Base-by-base conservation (phyloP, 1,140 invertebrate genomes). In the Heterodera schachtii region DNA sequence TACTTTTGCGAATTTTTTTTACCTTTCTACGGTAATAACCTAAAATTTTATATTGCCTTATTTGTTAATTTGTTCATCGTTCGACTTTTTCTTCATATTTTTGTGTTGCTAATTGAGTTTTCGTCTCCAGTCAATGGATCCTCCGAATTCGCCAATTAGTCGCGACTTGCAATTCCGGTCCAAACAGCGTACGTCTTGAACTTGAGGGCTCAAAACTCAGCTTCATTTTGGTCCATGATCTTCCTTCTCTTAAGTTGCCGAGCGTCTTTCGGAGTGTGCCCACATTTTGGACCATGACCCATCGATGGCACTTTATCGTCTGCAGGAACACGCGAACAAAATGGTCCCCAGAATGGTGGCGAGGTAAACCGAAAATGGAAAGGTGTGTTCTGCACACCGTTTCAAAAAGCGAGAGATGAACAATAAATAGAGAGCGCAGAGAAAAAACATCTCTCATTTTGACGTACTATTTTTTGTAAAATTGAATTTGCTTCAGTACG, bases 241-340 rank as follows among this genome's bases (percentile, higher is more conserved):
- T 31, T 31, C 31, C 31, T 31, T 31, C 31, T 31, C 31, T 87
- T 75, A 70, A 90, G 91, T 91, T 60, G 84, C 90, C 64, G 91
- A 92, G 75, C 90, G 89, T 73, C 82, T 92, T 41, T 91, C 91
- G 9, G 91, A 92, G 81, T 90, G 87, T 83, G 81, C 91, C 73
- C 90, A 91, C 82, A 84, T 91, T 44, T 84, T 91, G 60, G 91
- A 91, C 43, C 91, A 92, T 88, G 91, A 92, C 75, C 91, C 91
- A 43, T 91, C 91, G 7, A 83, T 92, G 82, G 91, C 91, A 46
- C 90, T 92, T 76, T 92, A 91, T 83, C 85, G 91, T 67, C 89
- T 92, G 41, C 91, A 92, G 82, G 91, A 92, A 81, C 91, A 92
- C 86, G 89, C 91, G 0, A 86, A 90, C 79, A 91, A 91, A 83